Conservation (phyloP, 2,113 vertebrate genomes). For the human region DNA sequence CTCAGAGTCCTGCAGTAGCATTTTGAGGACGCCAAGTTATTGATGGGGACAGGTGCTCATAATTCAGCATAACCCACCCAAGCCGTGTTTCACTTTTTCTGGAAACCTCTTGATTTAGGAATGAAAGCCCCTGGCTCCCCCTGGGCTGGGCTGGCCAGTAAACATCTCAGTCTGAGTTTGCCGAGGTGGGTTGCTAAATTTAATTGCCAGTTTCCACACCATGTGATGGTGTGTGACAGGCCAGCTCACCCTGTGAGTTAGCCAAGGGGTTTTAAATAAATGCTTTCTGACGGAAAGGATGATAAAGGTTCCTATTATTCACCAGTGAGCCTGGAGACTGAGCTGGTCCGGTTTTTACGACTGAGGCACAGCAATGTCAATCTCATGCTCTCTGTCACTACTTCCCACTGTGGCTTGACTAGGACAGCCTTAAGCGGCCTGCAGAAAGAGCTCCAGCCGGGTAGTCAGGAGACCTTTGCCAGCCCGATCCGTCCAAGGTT, state of each 20-base stretch:
- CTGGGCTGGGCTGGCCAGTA: slow-evolving; percentile 12
- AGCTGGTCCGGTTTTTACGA: slow-evolving; percentile 50
- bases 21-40: background rate
- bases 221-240: slow-evolving; percentile 81
- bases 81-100: slow-evolving; percentile 48
- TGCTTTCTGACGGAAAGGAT: slow-evolving; percentile 83
- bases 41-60: slow-evolving; percentile 58
- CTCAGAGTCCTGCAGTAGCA: background rate
- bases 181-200: slow-evolving; percentile 81
- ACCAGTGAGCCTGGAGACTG: slow-evolving; percentile 66
- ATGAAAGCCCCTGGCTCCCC: slow-evolving; percentile 54
- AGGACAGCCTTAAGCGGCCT: background rate
- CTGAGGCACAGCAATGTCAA: slow-evolving; percentile 58
- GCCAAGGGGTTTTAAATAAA: slow-evolving; percentile 84
- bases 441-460: background rate
- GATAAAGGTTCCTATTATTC: slow-evolving; percentile 82
- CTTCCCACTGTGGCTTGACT: slow-evolving; percentile 65
- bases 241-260: slow-evolving; percentile 81
- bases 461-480: background rate
- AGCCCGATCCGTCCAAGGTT: background rate
- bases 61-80: slow-evolving; percentile 36
- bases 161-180: slow-evolving; percentile 66
- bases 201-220: slow-evolving; percentile 82
- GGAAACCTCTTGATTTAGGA: slow-evolving; percentile 62
- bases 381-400: slow-evolving; percentile 55